Conservation (phyloP, 2,888 invertebrate species). For the Amaurobius ferox region DNA sequence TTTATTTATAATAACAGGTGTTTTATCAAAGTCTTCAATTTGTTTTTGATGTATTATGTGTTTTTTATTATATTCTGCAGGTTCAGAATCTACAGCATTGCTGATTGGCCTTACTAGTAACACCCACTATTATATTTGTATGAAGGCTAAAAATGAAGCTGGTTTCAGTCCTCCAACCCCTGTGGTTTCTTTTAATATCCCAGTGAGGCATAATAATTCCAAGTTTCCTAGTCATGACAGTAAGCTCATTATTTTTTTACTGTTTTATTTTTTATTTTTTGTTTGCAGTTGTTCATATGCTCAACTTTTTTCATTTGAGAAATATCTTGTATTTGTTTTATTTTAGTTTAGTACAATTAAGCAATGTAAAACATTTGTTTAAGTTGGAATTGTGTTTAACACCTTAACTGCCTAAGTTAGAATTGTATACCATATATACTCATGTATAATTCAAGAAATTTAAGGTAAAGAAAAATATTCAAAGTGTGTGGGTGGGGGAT, state of each 20-base stretch:
- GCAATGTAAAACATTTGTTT: too few species aligned
- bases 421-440: too few species aligned
- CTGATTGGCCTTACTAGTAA: slow-evolving; percentile 79
- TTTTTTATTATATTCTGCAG: slow-evolving; percentile 73
- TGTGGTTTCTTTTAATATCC: slow-evolving; percentile 73
- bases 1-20: background rate
- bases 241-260: slow-evolving; percentile 32
- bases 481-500: too few species aligned
- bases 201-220: slow-evolving; percentile 65
- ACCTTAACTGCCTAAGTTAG: too few species aligned
- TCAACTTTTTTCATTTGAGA: too few species aligned
- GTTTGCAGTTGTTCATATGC: too few species aligned
- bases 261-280: too few species aligned
- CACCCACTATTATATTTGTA: slow-evolving; percentile 79
- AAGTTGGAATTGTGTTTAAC: too few species aligned
- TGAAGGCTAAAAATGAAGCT: slow-evolving; percentile 80
- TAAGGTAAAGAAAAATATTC: too few species aligned
- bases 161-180: slow-evolving; percentile 79
- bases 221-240: slow-evolving; percentile 62
- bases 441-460: too few species aligned
- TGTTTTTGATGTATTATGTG: background rate
- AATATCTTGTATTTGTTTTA: too few species aligned
- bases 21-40: background rate
- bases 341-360: too few species aligned
- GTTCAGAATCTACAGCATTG: slow-evolving; percentile 75